Evolutionary conservation across 2,888 invertebrate species (phyloP).

Genomic region (Cephalotes varians): DNA sequence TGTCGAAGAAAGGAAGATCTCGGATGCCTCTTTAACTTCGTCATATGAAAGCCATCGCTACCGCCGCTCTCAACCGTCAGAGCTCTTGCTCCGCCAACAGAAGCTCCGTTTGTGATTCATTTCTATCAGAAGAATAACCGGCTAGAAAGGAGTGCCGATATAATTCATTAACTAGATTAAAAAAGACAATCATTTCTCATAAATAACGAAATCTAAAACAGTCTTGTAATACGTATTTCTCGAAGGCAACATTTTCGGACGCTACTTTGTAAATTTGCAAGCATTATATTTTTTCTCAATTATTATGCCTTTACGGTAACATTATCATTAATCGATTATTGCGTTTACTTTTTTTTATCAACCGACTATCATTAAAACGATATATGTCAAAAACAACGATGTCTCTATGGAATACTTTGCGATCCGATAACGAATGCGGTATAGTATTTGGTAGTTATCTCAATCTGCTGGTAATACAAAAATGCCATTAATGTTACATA

Average conservation of each 20-base stretch:
- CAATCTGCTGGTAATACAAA: slow-evolving; percentile 65
- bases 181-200: neutral
- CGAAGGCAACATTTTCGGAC: neutral
- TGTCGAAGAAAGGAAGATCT: slow-evolving; percentile 61
- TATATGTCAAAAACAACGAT: slow-evolving; percentile 10
- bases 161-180: neutral
- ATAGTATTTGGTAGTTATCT: slow-evolving; percentile 62
- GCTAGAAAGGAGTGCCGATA: neutral
- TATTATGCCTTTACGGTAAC: neutral
- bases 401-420: slow-evolving; percentile 56
- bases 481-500: slow-evolving; percentile 66
- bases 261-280: neutral
- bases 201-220: neutral
- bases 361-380: slow-evolving; percentile 2
- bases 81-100: neutral
- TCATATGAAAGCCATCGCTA: slow-evolving; percentile 45
- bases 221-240: neutral
- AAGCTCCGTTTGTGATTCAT: slow-evolving; percentile 8
- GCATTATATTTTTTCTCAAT: neutral
- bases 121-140: neutral
- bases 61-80: neutral
- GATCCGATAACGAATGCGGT: slow-evolving; percentile 59
- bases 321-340: neutral
- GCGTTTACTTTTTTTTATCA: neutral
- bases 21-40: slow-evolving; percentile 62